These are phyloP conservation scores for Phrynocephalus versicolor DNA, from an alignment of 2,113 vertebrate species.

Conservation along the genomic window DNA sequence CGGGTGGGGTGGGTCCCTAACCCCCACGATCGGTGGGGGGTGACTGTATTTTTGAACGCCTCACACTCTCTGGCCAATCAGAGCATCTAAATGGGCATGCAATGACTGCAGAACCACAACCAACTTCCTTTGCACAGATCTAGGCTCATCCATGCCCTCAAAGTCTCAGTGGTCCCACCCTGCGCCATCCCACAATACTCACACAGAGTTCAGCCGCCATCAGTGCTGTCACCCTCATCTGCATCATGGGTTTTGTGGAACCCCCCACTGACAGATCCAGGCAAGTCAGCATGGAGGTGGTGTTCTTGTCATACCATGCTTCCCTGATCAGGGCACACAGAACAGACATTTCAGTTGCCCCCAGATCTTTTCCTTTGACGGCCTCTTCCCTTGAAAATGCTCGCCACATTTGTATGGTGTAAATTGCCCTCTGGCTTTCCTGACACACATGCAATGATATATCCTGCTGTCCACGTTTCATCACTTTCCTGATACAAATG, in stretches of 20 bases:
- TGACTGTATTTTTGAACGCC: not conserved
- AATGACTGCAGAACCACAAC: not conserved
- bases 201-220: slow-evolving; percentile 86
- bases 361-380: no score
- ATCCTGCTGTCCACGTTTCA: not conserved
- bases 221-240: slow-evolving; percentile 88
- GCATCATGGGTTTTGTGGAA: slow-evolving; percentile 84
- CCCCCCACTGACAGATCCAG: slow-evolving; percentile 80
- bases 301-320: slow-evolving; percentile 79
- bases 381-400: not conserved
- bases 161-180: no score
- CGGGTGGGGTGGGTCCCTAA: no score
- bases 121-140: not conserved
- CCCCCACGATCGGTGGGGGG: no score
- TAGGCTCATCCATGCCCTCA: not conserved
- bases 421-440: not conserved
- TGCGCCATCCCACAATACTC: slow-evolving; percentile 50
- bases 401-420: not conserved
- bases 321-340: slow-evolving; percentile 65
- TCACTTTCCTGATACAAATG: no score
- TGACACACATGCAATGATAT: not conserved
- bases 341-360: not conserved
- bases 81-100: not conserved
- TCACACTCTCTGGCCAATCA: not conserved
- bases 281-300: slow-evolving; percentile 80